Percentiles rank a stretch among this genome's conserved stretches.
These are phyloP conservation scores for Geococcyx californianus DNA, from an alignment of 2,113 vertebrate species.

Conservation along the genomic window DNA sequence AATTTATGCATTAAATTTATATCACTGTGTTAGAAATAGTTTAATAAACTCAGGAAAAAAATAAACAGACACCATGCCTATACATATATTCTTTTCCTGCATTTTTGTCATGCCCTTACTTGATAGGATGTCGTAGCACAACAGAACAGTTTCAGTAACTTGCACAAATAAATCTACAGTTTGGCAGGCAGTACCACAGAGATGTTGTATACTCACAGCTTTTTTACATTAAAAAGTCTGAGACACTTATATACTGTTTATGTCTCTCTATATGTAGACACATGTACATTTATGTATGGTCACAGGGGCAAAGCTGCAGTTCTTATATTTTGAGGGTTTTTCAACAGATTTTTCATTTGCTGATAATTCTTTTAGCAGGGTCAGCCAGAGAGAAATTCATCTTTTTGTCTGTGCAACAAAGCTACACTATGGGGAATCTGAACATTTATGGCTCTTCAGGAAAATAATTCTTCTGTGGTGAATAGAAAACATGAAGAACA, in stretches of 20 bases:
- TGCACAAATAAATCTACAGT: not conserved
- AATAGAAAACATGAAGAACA: not conserved
- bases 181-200: not conserved
- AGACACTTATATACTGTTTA: not conserved
- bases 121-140: not conserved
- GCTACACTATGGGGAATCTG: not conserved
- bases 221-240: not conserved
- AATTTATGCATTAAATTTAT: not conserved
- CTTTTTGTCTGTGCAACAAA: not conserved
- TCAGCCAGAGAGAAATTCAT: not conserved
- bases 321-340: not conserved
- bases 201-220: rapidly evolving
- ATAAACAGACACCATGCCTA: rapidly evolving
- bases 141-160: not conserved
- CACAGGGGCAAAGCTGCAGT: not conserved
- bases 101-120: not conserved
- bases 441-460: not conserved
- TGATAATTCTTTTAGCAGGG: not conserved
- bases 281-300: not conserved
- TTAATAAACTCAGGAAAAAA: not conserved
- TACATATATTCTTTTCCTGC: not conserved
- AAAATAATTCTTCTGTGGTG: not conserved
- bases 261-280: not conserved
- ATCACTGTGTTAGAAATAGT: not conserved
- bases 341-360: not conserved